These are phyloP conservation scores for Lithophane socia DNA, from an alignment of 2,888 invertebrate genomes.

Conservation along the genomic window DNA sequence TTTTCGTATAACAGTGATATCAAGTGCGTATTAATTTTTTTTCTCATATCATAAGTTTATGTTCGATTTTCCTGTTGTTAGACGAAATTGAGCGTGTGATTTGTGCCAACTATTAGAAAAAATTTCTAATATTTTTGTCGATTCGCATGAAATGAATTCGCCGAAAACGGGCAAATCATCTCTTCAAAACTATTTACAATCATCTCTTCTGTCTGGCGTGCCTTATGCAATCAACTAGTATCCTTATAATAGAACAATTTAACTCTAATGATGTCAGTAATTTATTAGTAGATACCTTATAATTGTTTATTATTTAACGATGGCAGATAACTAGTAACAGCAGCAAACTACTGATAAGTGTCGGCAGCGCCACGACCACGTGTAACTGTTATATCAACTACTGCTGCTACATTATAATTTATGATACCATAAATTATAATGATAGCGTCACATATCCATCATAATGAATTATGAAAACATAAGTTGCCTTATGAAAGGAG, in stretches of 20 bases:
- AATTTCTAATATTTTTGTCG: neutral
- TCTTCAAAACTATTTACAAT: too few species aligned
- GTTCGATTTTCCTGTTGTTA: constrained; percentile 27
- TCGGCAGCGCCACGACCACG: neutral
- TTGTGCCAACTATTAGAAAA: neutral
- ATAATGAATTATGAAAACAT: neutral
- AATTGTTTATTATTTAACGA: constrained; percentile 4
- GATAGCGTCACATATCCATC: constrained; percentile 10
- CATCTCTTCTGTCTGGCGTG: neutral
- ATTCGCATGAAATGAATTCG: neutral
- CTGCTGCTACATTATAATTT: too few species aligned
- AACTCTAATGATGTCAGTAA: neutral
- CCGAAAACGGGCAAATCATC: neutral
- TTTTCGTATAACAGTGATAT: neutral
- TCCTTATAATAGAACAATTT: constrained; percentile 1
- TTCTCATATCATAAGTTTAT: neutral
- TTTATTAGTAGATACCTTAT: constrained; percentile 7
- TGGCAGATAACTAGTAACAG: neutral
- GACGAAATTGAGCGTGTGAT: constrained; percentile 20
- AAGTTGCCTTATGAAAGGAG: neutral
- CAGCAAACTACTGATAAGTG: neutral
- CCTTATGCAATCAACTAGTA: neutral
- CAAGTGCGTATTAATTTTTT: neutral
- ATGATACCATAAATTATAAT: neutral
- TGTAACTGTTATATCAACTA: neutral